Conservation (phyloP, 2,888 invertebrate genomes). For the Drosophila picticornis region DNA sequence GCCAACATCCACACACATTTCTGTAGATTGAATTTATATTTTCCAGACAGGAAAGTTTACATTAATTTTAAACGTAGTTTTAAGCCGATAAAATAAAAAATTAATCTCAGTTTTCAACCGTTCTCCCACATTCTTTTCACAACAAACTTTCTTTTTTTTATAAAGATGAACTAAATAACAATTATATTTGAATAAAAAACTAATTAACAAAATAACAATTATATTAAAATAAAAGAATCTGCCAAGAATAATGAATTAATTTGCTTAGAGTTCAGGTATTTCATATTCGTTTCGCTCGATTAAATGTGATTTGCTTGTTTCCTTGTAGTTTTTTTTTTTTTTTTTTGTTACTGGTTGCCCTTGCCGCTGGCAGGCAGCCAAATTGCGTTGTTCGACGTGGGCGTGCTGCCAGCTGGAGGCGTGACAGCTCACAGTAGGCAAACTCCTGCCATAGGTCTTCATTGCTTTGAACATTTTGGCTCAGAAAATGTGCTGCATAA, state of each 20-base stretch:
- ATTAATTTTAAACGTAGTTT: too few relatives aligned
- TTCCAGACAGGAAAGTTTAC: neutral
- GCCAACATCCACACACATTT: neutral
- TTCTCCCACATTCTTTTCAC: neutral
- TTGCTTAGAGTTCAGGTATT: constrained; percentile 22
- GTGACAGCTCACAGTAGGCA: constrained; percentile 30
- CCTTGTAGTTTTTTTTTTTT: constrained; percentile 15
- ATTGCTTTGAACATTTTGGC: constrained; percentile 31
- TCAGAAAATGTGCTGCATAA: constrained; percentile 45
- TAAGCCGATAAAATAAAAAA: too few relatives aligned
- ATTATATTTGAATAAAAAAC: neutral
- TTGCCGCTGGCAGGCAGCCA: constrained; percentile 68
- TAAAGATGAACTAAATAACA: neutral
- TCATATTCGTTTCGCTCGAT: constrained; percentile 29
- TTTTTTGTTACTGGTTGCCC: constrained; percentile 8
- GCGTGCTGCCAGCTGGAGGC: constrained; percentile 32
- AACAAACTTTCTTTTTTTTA: neutral
- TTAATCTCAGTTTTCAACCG: too few relatives aligned
- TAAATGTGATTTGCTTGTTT: neutral
- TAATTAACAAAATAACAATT: too few relatives aligned
- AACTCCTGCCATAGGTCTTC: constrained; percentile 39
- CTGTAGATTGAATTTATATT: neutral
- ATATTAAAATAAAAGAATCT: neutral
- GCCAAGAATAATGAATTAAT: neutral
- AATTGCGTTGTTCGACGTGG: constrained; percentile 65